A percentile compares a stretch with the other conserved stretches of the same genome.
These are phyloP conservation scores for Tipula confusa DNA, from an alignment of 2,888 invertebrate genomes.

Conservation along the genomic window DNA sequence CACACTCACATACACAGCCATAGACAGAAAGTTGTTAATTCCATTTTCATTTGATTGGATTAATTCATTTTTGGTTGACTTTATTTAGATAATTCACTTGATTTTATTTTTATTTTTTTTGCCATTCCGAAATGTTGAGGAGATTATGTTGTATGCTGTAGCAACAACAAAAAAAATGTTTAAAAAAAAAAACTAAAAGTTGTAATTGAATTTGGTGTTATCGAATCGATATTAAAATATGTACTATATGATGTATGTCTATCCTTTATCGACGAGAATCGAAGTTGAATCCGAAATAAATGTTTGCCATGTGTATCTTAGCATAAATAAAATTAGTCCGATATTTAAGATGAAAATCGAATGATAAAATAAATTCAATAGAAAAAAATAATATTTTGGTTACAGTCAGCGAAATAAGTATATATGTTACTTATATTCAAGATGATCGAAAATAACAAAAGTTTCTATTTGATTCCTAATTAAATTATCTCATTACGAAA, in stretches of 20 bases:
- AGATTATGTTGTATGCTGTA: neutral
- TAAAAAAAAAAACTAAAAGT: neutral
- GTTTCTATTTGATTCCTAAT: neutral
- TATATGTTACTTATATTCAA: neutral
- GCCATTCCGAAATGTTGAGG: neutral
- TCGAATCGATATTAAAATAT: neutral
- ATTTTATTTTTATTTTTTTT: neutral
- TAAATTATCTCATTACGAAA: neutral
- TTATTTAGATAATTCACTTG: constrained; percentile 26
- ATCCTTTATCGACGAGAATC: neutral
- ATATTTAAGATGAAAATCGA: neutral
- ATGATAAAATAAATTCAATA: neutral
- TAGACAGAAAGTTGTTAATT: constrained; percentile 14
- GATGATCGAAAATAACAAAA: neutral
- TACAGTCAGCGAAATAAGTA: constrained; percentile 12
- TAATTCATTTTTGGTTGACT: constrained; percentile 29
- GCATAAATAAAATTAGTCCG: neutral
- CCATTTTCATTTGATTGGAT: constrained; percentile 20
- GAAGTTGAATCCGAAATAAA: neutral
- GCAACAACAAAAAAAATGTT: neutral
- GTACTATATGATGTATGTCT: too few species aligned
- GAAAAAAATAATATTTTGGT: neutral
- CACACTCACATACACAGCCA: neutral
- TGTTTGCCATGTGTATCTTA: neutral
- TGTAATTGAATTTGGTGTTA: neutral